A percentile compares a stretch with the other conserved stretches of the same genome.
Conservation (phyloP, 2,113 vertebrate genomes). For the Eulacestoma nigropectus region DNA sequence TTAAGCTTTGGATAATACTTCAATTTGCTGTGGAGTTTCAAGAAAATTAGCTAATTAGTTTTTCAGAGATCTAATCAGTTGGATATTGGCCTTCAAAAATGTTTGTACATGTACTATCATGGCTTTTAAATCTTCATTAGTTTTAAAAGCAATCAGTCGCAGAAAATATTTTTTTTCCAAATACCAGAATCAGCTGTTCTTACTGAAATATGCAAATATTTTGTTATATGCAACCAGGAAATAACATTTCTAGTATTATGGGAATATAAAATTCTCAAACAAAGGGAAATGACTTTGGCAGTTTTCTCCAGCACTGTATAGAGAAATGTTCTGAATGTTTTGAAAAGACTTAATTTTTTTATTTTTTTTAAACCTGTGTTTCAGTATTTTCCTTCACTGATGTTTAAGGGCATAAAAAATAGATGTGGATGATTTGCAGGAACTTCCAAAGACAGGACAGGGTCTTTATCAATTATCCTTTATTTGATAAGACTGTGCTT, state of each 20-base stretch:
- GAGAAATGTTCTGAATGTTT: background rate
- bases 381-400: background rate
- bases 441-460: background rate
- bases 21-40: conserved; percentile 20
- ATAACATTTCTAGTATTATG: background rate
- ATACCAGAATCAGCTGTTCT: background rate
- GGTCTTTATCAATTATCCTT: background rate
- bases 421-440: background rate
- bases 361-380: background rate
- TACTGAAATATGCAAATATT: background rate
- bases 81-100: conserved; percentile 19
- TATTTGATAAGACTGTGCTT: background rate
- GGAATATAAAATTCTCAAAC: background rate
- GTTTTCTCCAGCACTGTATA: background rate
- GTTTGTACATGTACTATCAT: background rate
- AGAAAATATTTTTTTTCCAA: background rate
- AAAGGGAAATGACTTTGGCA: background rate
- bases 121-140: background rate
- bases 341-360: background rate
- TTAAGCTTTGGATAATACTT: conserved; percentile 16
- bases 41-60: conserved; percentile 42
- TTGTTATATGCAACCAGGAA: background rate
- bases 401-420: background rate
- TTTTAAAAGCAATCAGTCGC: background rate
- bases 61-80: conserved; percentile 38